Percentiles rank a stretch among this genome's conserved stretches.
phyloP scores from a whole-genome alignment of 2,888 invertebrate genomes.

The Chloroclystis v-ata region DNA sequence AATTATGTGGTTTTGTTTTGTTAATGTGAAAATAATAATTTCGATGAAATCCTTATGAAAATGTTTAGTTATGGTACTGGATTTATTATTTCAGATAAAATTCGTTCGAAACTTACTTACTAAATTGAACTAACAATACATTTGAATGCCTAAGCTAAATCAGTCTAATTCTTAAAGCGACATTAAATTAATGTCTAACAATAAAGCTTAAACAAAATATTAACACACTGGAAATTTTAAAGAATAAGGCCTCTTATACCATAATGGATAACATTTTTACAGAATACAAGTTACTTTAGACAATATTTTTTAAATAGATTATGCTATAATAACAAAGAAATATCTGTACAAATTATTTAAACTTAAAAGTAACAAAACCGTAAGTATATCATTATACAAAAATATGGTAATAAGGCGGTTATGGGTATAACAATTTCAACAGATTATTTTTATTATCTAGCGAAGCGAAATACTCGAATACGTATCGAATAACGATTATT shows the following conservation, averaged over 20 bases:
- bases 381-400: slow-evolving; percentile 31
- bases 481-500: slow-evolving; percentile 1
- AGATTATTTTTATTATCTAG: slow-evolving; percentile 17
- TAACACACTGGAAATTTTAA: slow-evolving; percentile 70
- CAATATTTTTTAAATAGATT: slow-evolving; percentile 24
- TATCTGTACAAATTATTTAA: slow-evolving; percentile 30
- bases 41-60: slow-evolving; percentile 16
- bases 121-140: slow-evolving; percentile 71
- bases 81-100: slow-evolving; percentile 26
- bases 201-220: slow-evolving; percentile 72
- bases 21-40: slow-evolving; percentile 31
- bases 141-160: slow-evolving; percentile 76
- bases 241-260: slow-evolving; percentile 65
- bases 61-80: slow-evolving; percentile 15
- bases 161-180: slow-evolving; percentile 79
- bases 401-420: slow-evolving; percentile 55
- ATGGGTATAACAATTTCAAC: slow-evolving; percentile 26
- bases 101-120: slow-evolving; percentile 60
- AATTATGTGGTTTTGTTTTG: slow-evolving; percentile 22
- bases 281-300: slow-evolving; percentile 16
- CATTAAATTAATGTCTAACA: slow-evolving; percentile 66
- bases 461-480: slow-evolving; percentile 12
- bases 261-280: slow-evolving; percentile 31
- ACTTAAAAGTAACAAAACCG: slow-evolving; percentile 25
- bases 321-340: slow-evolving; percentile 25